Evolutionary conservation across 2,797 vertebrate genomes (phyloP).

Genomic region (Gephyroberyx darwinii): DNA sequence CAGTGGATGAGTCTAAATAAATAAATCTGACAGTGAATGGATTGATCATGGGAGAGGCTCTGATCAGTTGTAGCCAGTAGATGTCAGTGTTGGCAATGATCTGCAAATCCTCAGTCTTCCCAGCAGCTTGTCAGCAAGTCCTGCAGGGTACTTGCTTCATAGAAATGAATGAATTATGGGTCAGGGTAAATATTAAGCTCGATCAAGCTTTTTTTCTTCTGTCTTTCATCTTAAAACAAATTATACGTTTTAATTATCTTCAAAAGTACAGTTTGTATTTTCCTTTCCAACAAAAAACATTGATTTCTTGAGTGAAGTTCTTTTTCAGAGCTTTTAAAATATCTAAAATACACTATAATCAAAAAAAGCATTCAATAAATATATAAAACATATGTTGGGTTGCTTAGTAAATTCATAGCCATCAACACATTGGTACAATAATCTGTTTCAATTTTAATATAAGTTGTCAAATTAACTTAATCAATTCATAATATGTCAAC

Average conservation of each 20-base stretch:
- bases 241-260: too few relatives aligned
- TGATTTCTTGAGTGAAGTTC: not conserved
- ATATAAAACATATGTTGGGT: too few relatives aligned
- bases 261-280: too few relatives aligned
- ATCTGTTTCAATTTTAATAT: not conserved
- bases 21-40: not conserved
- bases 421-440: not conserved
- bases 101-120: not conserved
- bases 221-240: too few relatives aligned
- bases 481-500: not conserved
- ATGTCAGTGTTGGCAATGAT: constrained; percentile 66
- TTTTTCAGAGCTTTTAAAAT: not conserved
- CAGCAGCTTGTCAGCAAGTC: not conserved
- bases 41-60: not conserved
- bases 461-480: not conserved
- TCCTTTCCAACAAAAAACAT: too few relatives aligned
- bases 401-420: too few relatives aligned
- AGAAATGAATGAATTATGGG: not conserved
- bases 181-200: not conserved
- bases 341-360: too few relatives aligned
- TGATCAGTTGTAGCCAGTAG: constrained; percentile 47
- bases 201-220: too few relatives aligned
- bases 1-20: too few relatives aligned
- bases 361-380: too few relatives aligned
- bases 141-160: not conserved